phyloP scores from a whole-genome alignment of 2,888 invertebrate species.

The Ypsolopha scabrella region DNA sequence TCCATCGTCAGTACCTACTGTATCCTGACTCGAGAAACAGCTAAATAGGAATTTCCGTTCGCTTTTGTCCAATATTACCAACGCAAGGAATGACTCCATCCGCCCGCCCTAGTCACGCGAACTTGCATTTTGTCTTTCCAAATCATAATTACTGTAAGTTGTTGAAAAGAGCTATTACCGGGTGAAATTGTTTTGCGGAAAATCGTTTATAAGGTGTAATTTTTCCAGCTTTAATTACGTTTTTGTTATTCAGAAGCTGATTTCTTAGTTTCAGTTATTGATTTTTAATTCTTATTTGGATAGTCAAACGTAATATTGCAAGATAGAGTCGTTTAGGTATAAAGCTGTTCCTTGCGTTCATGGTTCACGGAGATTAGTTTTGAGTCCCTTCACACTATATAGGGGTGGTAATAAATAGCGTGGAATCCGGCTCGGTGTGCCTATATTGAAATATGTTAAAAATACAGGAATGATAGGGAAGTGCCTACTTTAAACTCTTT shows the following conservation, averaged over 20 bases:
- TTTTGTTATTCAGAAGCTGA: not conserved
- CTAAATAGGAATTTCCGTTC: constrained; percentile 38
- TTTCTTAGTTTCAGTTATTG: not conserved
- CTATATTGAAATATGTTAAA: too few species aligned
- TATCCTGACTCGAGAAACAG: constrained; percentile 5
- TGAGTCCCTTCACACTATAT: too few species aligned
- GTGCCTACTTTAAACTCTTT: too few species aligned
- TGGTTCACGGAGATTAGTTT: too few species aligned
- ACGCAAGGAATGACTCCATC: not conserved
- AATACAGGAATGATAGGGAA: too few species aligned
- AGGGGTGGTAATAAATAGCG: too few species aligned
- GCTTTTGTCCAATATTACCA: constrained; percentile 26
- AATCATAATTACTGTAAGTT: not conserved
- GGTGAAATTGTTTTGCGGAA: not conserved
- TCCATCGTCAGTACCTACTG: too few species aligned
- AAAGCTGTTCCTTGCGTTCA: too few species aligned
- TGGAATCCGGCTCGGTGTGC: too few species aligned
- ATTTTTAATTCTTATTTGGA: not conserved
- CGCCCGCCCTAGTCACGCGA: not conserved
- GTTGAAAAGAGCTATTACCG: not conserved
- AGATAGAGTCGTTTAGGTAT: too few species aligned
- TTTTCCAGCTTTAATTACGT: not conserved
- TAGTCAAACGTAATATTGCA: too few species aligned
- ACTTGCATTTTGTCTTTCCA: not conserved
- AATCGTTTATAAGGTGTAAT: not conserved